Percentiles rank a stretch among this genome's conserved stretches.
Conservation (phyloP, 30 jellyfish, hydroid and myxozoan species). For the Aurelia coerulea region DNA sequence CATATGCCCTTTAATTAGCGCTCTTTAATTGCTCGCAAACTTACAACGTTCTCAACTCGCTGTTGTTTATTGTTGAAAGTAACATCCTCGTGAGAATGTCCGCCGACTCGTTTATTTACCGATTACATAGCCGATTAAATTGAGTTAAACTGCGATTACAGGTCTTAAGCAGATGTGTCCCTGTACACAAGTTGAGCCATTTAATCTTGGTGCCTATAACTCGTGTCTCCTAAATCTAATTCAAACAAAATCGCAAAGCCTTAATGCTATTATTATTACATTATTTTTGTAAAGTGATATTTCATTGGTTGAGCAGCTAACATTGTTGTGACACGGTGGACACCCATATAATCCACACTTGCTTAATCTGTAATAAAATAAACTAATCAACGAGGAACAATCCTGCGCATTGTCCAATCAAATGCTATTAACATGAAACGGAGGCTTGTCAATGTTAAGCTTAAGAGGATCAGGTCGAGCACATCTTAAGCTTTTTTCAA, state of each 20-base stretch:
- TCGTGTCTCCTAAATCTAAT: conserved; percentile 40
- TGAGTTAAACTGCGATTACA: conserved; percentile 62
- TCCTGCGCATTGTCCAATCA: conserved; percentile 15
- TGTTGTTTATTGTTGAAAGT: background rate
- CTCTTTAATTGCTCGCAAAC: too few relatives aligned
- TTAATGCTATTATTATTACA: conserved; percentile 30
- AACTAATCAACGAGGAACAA: conserved; percentile 46
- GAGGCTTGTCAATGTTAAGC: conserved; percentile 49
- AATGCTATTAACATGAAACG: conserved; percentile 61
- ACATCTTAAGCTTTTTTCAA: conserved; percentile 8
- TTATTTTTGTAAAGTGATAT: conserved; percentile 56
- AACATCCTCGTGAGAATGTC: conserved; percentile 13
- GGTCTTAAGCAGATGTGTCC: conserved; percentile 44
- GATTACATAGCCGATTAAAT: conserved; percentile 24
- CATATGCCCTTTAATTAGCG: too few relatives aligned
- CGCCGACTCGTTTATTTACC: conserved; percentile 14
- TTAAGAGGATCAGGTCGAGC: conserved; percentile 37
- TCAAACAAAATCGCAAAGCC: conserved; percentile 7
- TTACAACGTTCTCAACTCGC: too few relatives aligned
- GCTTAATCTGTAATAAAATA: conserved; percentile 29
- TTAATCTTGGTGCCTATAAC: conserved; percentile 18
- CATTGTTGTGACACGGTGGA: conserved; percentile 28
- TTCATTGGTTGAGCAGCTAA: conserved; percentile 20
- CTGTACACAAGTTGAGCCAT: background rate
- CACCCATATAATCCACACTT: conserved; percentile 21